These are phyloP conservation scores for Oxyruncus cristatus DNA, from an alignment of 2,113 vertebrate genomes.

Conservation along the genomic window DNA sequence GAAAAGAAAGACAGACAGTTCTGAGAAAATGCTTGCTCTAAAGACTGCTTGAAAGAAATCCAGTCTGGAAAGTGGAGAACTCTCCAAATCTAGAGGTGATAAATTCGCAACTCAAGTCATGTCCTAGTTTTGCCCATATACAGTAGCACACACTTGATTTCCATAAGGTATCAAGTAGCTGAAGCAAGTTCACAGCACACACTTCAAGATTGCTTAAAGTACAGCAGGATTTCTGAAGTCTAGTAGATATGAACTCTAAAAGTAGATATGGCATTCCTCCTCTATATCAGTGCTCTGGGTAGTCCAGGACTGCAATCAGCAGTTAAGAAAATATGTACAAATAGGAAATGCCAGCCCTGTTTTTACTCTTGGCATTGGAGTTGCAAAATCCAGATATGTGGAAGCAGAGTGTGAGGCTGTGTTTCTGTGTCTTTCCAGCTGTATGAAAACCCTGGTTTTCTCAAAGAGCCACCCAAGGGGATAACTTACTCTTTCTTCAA, in stretches of 20 bases:
- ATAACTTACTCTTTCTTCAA: conserved; percentile 50
- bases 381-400: not conserved
- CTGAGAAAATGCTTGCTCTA: conserved; percentile 41
- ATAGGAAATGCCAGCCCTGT: conserved; percentile 1
- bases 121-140: not conserved
- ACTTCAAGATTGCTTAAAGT: not conserved
- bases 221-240: not conserved
- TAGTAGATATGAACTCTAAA: not conserved
- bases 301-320: not conserved
- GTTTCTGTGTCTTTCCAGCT: conserved; percentile 5
- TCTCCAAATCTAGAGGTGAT: not conserved
- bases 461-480: conserved; percentile 19
- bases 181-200: not conserved
- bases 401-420: not conserved
- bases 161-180: not conserved
- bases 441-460: not conserved
- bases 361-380: not conserved
- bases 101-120: not conserved
- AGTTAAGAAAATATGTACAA: not conserved
- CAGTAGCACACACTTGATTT: not conserved
- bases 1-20: not conserved
- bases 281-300: not conserved
- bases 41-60: conserved; percentile 10
- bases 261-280: not conserved
- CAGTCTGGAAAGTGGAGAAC: not conserved